Evolutionary conservation across 2,113 vertebrate genomes (phyloP), one percentile per base, ranked within the genome.

Genomic region (Rousettus leschenaultii): DNA sequence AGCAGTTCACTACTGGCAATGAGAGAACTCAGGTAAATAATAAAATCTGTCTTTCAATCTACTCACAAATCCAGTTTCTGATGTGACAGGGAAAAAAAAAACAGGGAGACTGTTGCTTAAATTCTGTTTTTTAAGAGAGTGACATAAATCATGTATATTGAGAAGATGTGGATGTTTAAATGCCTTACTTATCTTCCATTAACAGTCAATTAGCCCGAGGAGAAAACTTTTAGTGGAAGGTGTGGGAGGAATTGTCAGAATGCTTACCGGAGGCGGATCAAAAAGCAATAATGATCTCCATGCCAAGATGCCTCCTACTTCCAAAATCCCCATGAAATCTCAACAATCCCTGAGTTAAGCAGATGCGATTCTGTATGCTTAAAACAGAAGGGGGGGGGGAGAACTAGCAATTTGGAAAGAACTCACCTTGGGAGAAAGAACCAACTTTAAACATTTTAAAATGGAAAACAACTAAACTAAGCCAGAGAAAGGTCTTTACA

Each of bases 131-230:
- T 75, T 35, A 87, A 85, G 28, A 65, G 2, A 6, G 18, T 61
- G 77, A 85, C 63, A 97, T 86, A 82, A 97, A 95, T 96, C 68
- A n/a, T 86, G 68, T 74, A 91, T n/a, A 53, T 33, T 77, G 68
- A 92, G 61, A 95, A 92, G 63, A 59, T 43, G 38, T 0, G 21
- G 38, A 89, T 96, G 38, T 95, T 97, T 95, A 48, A 89, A 80
- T 96, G 55, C 77, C 16, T 96, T 68, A 95, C 70, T 89, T 94
- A 86, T 73, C 91, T 93, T 89, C 96, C 88, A 97, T 91, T 95
- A 97, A 59, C 26, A 97, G 74, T 78, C 82, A 98, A 63, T 90
- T 96, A 93, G 87, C 66, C 96, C 13, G 3, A 94, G 89, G 79
- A 73, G 7, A 98, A 98, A 96, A 88, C 66, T 93, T 35, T 73